Conservation (phyloP, 2,113 vertebrate species). For the Isurus oxyrinchus region DNA sequence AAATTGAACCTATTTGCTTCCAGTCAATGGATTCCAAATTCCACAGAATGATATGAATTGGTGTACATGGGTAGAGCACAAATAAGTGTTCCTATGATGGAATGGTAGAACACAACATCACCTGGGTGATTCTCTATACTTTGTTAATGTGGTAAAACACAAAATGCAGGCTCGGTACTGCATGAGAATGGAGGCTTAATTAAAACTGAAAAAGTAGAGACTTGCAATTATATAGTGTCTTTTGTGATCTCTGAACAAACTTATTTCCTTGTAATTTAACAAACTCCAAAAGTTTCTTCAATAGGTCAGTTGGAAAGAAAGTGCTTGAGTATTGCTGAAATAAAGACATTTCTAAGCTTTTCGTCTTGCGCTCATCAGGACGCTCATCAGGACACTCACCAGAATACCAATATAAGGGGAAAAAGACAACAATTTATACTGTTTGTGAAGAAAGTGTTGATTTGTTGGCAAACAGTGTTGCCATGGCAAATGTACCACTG, state of each 20-base stretch:
- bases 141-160: not conserved
- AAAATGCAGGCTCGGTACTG: not conserved
- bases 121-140: not conserved
- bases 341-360: too few relatives aligned
- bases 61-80: not conserved
- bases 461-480: too few relatives aligned
- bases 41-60: not conserved
- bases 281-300: not conserved
- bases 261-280: not conserved
- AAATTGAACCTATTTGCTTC: not conserved
- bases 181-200: not conserved
- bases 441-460: too few relatives aligned
- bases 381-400: too few relatives aligned
- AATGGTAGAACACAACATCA: not conserved
- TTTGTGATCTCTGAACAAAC: not conserved
- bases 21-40: not conserved
- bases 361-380: too few relatives aligned
- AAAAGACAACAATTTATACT: too few relatives aligned
- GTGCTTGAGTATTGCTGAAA: too few relatives aligned
- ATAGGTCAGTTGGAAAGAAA: not conserved
- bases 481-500: too few relatives aligned
- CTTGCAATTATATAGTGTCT: not conserved
- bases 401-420: too few relatives aligned
- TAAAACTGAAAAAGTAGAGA: not conserved
- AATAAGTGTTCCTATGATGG: not conserved